These are phyloP conservation scores for Australoheros scitulus DNA, from an alignment of 2,113 vertebrate genomes.

Conservation along the genomic window DNA sequence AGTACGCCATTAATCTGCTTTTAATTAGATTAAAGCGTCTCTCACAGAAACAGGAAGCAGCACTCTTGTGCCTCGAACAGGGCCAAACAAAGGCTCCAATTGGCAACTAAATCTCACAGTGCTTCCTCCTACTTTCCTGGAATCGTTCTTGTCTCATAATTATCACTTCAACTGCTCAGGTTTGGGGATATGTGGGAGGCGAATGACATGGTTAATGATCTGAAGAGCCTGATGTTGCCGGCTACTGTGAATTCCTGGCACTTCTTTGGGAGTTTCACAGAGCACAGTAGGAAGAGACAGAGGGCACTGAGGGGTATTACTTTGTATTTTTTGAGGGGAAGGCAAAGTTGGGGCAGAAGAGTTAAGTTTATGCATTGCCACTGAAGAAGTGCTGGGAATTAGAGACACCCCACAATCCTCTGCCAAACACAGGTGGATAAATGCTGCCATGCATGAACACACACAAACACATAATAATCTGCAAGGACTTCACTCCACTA, in stretches of 20 bases:
- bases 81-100: slow-evolving; percentile 60
- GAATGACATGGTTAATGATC: slow-evolving; percentile 49
- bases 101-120: slow-evolving; percentile 47
- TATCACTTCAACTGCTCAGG: slow-evolving; percentile 55
- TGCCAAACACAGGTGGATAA: slow-evolving; percentile 50
- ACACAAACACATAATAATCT: slow-evolving; percentile 44
- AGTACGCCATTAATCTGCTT: slow-evolving; percentile 62
- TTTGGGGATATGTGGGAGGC: slow-evolving; percentile 26
- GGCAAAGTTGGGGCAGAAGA: slow-evolving; percentile 18
- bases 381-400: slow-evolving; percentile 39
- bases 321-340: not conserved
- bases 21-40: slow-evolving; percentile 72
- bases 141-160: slow-evolving; percentile 58
- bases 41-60: slow-evolving; percentile 57
- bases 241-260: slow-evolving; percentile 10
- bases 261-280: slow-evolving; percentile 3
- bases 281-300: slow-evolving; percentile 3
- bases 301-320: not conserved
- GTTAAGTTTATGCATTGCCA: slow-evolving; percentile 31
- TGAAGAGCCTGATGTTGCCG: slow-evolving; percentile 37
- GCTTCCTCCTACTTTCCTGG: slow-evolving; percentile 45
- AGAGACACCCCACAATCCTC: slow-evolving; percentile 13
- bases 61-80: slow-evolving; percentile 45
- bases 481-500: slow-evolving; percentile 59
- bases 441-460: slow-evolving; percentile 35